A percentile compares a stretch with the other conserved stretches of the same genome.
Evolutionary conservation across 2,797 vertebrate genomes (phyloP).

Genomic region (Cyclopterus lumpus): DNA sequence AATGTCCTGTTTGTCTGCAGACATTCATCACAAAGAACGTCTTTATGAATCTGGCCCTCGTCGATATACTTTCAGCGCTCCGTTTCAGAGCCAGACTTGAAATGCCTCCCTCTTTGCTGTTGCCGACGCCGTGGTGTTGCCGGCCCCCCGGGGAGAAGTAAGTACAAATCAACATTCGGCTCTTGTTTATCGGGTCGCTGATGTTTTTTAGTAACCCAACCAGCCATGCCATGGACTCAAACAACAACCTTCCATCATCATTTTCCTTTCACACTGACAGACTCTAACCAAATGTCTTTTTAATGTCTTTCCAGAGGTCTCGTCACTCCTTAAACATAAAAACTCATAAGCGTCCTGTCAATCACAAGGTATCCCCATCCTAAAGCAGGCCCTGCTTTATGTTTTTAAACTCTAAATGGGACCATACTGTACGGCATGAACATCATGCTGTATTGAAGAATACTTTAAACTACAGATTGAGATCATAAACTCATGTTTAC

Average conservation of each 20-base stretch:
- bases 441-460: no score
- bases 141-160: background rate
- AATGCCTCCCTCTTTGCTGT: constrained; percentile 1
- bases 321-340: background rate
- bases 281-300: background rate
- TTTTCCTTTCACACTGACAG: background rate
- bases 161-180: constrained; percentile 11
- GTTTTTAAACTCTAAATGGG: no score
- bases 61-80: constrained; percentile 23
- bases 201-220: background rate
- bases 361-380: background rate
- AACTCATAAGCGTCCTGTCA: background rate
- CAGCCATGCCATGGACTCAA: background rate
- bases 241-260: background rate
- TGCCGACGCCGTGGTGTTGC: background rate
- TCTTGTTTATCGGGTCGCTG: constrained; percentile 1
- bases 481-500: no score
- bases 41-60: constrained; percentile 48
- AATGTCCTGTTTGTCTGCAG: constrained; percentile 30
- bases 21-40: constrained; percentile 24
- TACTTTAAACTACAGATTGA: no score
- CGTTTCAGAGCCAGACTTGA: background rate
- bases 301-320: background rate
- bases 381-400: no score
- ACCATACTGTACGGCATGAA: no score